phyloP scores from a whole-genome alignment of 2,113 vertebrate species.

The Cyphomyrus discorhynchus region DNA sequence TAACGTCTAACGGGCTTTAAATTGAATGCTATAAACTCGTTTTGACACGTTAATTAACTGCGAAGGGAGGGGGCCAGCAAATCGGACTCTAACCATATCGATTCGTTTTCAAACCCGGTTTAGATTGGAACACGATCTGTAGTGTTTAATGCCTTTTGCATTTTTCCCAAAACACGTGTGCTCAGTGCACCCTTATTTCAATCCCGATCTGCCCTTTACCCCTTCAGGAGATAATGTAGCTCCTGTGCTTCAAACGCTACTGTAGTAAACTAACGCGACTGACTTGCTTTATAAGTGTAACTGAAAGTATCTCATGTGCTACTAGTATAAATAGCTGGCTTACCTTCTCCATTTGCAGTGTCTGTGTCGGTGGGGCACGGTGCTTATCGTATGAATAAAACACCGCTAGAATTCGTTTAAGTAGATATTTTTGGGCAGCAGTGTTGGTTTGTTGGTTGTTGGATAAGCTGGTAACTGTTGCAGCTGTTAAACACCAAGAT shows the following conservation, averaged over 20 bases:
- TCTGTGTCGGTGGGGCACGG: not conserved
- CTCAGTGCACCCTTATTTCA: not conserved
- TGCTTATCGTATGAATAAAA: not conserved
- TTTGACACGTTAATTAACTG: not conserved
- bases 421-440: not conserved
- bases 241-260: not conserved
- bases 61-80: not conserved
- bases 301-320: not conserved
- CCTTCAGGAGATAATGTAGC: not conserved
- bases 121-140: not conserved
- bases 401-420: not conserved
- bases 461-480: not conserved
- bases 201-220: not conserved
- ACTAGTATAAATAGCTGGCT: not conserved
- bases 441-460: not conserved
- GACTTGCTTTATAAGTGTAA: not conserved
- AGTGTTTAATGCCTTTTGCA: not conserved
- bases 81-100: not conserved
- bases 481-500: not conserved
- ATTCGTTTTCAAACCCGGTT: not conserved
- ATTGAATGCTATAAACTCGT: not conserved
- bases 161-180: not conserved
- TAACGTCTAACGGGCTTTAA: not conserved
- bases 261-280: not conserved
- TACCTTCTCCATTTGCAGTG: not conserved